These are phyloP conservation scores for Pogoniulus pusillus DNA, from an alignment of 2,797 vertebrate genomes.

Conservation along the genomic window DNA sequence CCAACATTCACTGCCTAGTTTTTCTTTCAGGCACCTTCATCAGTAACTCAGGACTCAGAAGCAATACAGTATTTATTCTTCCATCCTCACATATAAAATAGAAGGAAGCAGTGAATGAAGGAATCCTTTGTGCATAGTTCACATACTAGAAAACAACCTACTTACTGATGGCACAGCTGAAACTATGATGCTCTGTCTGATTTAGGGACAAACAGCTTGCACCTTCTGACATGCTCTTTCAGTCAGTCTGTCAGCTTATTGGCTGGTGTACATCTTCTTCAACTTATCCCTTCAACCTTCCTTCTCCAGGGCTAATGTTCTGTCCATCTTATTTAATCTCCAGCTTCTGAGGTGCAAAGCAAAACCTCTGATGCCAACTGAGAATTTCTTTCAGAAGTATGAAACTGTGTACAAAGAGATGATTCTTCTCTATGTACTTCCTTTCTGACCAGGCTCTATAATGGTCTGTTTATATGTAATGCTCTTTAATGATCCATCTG, in stretches of 20 bases:
- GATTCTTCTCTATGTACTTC: background rate
- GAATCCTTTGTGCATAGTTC: background rate
- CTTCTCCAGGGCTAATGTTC: background rate
- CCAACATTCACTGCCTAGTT: background rate
- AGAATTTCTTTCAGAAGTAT: conserved; percentile 9
- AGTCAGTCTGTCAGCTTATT: background rate
- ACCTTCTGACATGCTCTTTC: background rate
- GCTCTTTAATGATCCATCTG: conserved; percentile 52
- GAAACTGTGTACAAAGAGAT: conserved; percentile 2
- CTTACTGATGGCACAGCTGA: background rate
- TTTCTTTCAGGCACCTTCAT: background rate
- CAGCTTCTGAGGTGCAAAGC: background rate
- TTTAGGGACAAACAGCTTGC: background rate
- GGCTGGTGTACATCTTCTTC: background rate
- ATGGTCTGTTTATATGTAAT: background rate
- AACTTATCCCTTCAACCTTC: background rate
- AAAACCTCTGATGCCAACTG: background rate
- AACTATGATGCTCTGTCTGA: background rate
- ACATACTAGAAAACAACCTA: background rate
- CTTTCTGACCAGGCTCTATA: conserved; percentile 22
- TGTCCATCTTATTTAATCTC: background rate
- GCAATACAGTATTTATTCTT: conserved; percentile 19
- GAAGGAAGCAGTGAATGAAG: background rate
- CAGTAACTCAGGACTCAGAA: conserved; percentile 10
- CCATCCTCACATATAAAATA: conserved; percentile 5